phyloP scores from a whole-genome alignment of 1,140 invertebrate genomes.

The Plectrocnemia conspersa region DNA sequence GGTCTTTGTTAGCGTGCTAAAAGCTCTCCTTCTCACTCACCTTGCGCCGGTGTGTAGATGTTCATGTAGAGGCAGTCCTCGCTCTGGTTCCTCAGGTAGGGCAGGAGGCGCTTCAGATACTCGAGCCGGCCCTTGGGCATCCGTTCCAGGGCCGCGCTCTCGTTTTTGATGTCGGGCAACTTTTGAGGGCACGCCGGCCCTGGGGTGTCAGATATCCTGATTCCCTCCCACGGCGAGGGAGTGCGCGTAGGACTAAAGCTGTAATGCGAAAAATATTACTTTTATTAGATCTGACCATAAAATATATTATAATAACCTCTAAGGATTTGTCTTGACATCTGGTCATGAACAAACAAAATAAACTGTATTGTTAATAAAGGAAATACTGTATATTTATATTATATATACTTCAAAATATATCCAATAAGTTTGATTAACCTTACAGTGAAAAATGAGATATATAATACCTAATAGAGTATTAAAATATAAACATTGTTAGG shows the following conservation, averaged over 20 bases:
- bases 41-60: slow-evolving; percentile 89
- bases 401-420: too few species aligned
- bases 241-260: slow-evolving; percentile 88
- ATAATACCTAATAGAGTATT: too few species aligned
- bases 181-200: slow-evolving; percentile 89
- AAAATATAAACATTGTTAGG: too few species aligned
- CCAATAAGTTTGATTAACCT: too few species aligned
- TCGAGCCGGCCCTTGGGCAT: slow-evolving; percentile 87
- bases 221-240: slow-evolving; percentile 83
- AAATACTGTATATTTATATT: too few species aligned
- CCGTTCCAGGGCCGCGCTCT: slow-evolving; percentile 71
- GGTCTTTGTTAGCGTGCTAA: not conserved
- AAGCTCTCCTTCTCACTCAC: slow-evolving; percentile 56
- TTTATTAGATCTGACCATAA: too few species aligned
- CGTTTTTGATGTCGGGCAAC: slow-evolving; percentile 75
- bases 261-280: slow-evolving; percentile 30
- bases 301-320: too few species aligned
- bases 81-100: slow-evolving; percentile 85
- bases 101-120: slow-evolving; percentile 78
- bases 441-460: too few species aligned
- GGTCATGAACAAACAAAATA: too few species aligned
- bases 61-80: slow-evolving; percentile 98
- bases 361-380: too few species aligned
- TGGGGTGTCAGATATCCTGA: slow-evolving; percentile 70
- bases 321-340: too few species aligned